Percentiles rank a stretch among this genome's conserved stretches.
phyloP scores from a whole-genome alignment of 2,888 invertebrate genomes.

The Chalcis sispes region DNA sequence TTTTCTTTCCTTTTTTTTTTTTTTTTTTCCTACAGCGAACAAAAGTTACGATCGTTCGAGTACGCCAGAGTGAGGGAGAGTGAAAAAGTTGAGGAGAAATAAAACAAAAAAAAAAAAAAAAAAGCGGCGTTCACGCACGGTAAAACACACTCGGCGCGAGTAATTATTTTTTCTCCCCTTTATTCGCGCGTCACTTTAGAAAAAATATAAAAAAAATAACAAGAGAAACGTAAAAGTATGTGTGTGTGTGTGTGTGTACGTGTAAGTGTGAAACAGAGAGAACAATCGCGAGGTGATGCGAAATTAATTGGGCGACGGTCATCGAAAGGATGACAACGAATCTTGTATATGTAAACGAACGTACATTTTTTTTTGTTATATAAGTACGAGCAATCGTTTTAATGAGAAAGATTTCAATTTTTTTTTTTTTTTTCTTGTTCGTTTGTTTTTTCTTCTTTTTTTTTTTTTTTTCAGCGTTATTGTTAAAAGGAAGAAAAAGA shows the following conservation, averaged over 20 bases:
- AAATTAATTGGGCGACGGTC: constrained; percentile 37
- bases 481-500: too few relatives aligned
- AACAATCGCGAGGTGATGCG: neutral
- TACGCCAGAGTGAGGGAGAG: too few relatives aligned
- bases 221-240: too few relatives aligned
- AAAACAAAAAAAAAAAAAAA: neutral
- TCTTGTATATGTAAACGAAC: neutral
- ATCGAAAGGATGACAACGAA: constrained; percentile 17
- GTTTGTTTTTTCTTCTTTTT: too few relatives aligned
- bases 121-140: neutral
- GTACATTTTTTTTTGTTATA: neutral
- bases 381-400: neutral
- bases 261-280: neutral
- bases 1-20: too few relatives aligned
- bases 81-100: too few relatives aligned
- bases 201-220: too few relatives aligned
- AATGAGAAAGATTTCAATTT: too few relatives aligned
- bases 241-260: neutral
- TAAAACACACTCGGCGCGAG: neutral
- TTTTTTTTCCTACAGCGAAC: neutral
- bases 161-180: constrained; percentile 25
- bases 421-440: neutral
- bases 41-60: too few relatives aligned
- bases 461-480: neutral
- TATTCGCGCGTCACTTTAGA: neutral